Evolutionary conservation across 1,140 invertebrate genomes (phyloP).

Genomic region (Aphaenogaster floridana): DNA sequence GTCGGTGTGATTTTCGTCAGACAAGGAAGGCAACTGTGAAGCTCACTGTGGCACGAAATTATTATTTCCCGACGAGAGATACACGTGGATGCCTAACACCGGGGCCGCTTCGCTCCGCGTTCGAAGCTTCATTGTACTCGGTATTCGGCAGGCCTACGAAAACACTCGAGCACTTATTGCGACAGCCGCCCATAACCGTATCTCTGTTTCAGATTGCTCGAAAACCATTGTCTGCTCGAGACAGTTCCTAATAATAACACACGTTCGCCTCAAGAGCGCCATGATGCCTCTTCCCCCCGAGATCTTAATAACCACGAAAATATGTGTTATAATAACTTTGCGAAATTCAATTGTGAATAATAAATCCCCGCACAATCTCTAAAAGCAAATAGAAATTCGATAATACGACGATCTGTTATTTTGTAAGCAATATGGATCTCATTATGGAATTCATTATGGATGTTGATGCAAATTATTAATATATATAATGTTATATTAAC

Average conservation of each 20-base stretch:
- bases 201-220: conserved; percentile 78
- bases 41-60: conserved; percentile 45
- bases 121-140: conserved; percentile 59
- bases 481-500: background rate
- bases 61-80: conserved; percentile 57
- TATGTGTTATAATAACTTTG: conserved; percentile 57
- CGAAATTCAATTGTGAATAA: conserved; percentile 14
- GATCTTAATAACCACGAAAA: conserved; percentile 34
- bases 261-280: conserved; percentile 45
- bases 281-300: conserved; percentile 45
- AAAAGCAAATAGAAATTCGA: background rate
- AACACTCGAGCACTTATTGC: conserved; percentile 81
- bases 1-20: background rate
- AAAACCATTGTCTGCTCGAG: conserved; percentile 45
- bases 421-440: background rate
- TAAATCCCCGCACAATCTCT: background rate
- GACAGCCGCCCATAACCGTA: conserved; percentile 80
- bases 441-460: background rate
- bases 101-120: conserved; percentile 64
- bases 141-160: conserved; percentile 80
- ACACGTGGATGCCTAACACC: conserved; percentile 43
- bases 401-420: background rate
- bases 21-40: background rate
- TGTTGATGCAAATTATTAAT: background rate
- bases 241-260: conserved; percentile 67